phyloP scores from a whole-genome alignment of 2,888 invertebrate genomes.

The Zele albiditarsus region DNA sequence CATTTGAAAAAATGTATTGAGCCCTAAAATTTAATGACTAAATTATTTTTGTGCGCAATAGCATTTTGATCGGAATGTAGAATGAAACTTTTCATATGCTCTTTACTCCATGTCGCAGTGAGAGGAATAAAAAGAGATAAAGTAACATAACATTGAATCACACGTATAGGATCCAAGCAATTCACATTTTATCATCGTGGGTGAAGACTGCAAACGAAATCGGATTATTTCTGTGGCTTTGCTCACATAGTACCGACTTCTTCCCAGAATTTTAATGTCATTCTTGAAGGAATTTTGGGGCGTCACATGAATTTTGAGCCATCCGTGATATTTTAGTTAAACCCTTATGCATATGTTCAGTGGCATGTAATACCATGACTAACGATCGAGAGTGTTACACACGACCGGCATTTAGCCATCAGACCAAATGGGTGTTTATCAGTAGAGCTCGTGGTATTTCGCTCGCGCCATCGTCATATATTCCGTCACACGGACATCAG shows the following conservation, averaged over 20 bases:
- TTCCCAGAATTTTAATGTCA: neutral
- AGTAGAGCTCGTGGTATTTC: conserved; percentile 9
- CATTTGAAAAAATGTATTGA: too few species aligned
- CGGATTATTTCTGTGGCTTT: conserved; percentile 46
- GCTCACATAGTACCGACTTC: neutral
- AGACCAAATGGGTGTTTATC: conserved; percentile 35
- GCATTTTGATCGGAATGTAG: too few species aligned
- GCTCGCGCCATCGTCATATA: conserved; percentile 4
- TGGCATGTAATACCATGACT: conserved; percentile 53
- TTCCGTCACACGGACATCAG: neutral
- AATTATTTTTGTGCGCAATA: too few species aligned
- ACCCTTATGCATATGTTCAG: neutral
- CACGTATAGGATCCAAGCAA: conserved; percentile 34
- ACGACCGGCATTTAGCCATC: conserved; percentile 29
- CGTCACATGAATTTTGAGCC: conserved; percentile 8
- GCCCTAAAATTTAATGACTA: too few species aligned
- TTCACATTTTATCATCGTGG: conserved; percentile 37
- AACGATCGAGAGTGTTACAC: conserved; percentile 47
- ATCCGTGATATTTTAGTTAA: conserved; percentile 36
- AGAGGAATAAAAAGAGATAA: neutral
- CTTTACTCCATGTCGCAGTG: neutral
- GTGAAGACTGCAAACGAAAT: conserved; percentile 41
- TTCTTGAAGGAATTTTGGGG: neutral
- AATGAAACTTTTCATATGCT: neutral
- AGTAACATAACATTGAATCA: conserved; percentile 3